Base-by-base conservation (phyloP, 2,113 vertebrate species). In the Sebastes fasciatus region DNA sequence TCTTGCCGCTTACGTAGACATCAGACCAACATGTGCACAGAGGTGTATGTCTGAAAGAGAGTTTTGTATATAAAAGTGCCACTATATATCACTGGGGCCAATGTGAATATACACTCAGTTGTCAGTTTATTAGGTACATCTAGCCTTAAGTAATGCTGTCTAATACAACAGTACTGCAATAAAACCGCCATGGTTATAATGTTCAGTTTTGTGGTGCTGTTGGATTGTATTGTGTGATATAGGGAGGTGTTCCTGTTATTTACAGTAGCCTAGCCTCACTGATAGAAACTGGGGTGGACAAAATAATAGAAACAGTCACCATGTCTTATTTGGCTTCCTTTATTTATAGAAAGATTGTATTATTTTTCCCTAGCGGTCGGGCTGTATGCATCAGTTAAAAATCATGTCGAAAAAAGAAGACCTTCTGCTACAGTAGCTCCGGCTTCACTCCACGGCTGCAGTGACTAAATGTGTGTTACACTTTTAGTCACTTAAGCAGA, bases 401-500 rank as follows among this genome's bases (percentile, higher is more conserved):
- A 82, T 77, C 64, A 71, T 71, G 34, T 75, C 80, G 62, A 85
- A 71, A 79, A 77, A 60, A 76, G 81, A 64, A 66, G 72, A 85
- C 71, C 76, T 88, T 71, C 58, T 80, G 72, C 34, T 57, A 34
- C 34, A 34, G 34, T 34, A 40, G 49, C 75, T 80, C 74, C 34
- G 62, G 69, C 64, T 61, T 9, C 77, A 64, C 74, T 70, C 26
- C 55, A 74, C 74, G 55, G 71, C 76, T 75, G 72, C 89, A 71
- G 74, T 73, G 77, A 88, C 82, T 74, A 75, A 83, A 90, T 88
- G 88, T 88, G 88, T 80, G 71, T 86, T 89, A 89, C 92, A 93
- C 90, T 94, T 34, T 34, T 86, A 83, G 82, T 70, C 74, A 91
- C 94, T 94, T 94, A 94, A 94, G 86, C 76, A 92, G 90, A 94